phyloP scores from a whole-genome alignment of 1,140 invertebrate genomes.

The Spodoptera frugiperda region DNA sequence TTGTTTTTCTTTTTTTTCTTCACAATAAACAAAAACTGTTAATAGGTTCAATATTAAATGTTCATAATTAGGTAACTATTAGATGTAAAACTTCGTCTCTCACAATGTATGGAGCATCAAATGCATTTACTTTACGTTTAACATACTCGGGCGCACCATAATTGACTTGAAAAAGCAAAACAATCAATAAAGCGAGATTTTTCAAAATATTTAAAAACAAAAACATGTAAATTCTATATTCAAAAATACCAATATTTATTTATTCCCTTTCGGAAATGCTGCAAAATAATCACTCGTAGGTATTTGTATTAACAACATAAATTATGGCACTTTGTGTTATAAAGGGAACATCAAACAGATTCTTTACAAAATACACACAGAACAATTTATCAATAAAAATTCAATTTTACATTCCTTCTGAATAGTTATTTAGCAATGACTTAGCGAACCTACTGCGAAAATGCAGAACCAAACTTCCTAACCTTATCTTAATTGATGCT shows the following conservation, averaged over 20 bases:
- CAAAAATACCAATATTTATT: conserved; percentile 45
- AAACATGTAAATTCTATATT: conserved; percentile 51
- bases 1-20: no score
- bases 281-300: conserved; percentile 40
- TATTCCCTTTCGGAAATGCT: conserved; percentile 19
- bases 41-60: no score
- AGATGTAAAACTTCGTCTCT: conserved; percentile 46
- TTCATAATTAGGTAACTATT: no score
- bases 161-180: conserved; percentile 81
- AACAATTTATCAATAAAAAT: no score
- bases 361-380: no score
- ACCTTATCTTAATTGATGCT: conserved; percentile 42
- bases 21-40: no score
- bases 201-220: conserved; percentile 57
- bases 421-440: not conserved
- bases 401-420: not conserved
- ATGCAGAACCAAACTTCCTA: conserved; percentile 37
- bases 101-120: conserved; percentile 56
- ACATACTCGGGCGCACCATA: conserved; percentile 80
- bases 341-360: conserved; percentile 23
- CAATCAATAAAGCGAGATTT: conserved; percentile 53
- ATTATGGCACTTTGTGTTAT: conserved; percentile 47
- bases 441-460: conserved; percentile 19
- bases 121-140: conserved; percentile 55
- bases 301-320: conserved; percentile 34